A percentile compares a stretch with the other conserved stretches of the same genome.
phyloP scores from a whole-genome alignment of 2,888 invertebrate species.

The Ditula angustiorana region DNA sequence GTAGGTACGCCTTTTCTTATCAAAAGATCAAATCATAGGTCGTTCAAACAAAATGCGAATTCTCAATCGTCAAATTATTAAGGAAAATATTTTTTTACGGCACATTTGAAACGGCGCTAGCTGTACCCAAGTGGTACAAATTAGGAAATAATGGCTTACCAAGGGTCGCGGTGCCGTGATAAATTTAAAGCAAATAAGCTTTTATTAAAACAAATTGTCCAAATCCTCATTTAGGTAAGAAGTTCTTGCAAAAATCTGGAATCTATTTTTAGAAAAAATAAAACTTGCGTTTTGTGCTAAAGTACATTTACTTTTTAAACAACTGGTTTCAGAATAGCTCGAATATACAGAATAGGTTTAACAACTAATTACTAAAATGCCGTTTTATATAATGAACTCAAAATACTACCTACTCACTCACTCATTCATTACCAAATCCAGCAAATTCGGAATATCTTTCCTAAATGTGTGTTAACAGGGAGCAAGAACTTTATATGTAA shows the following conservation, averaged over 20 bases:
- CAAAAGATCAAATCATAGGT: background rate
- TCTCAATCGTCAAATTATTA: background rate
- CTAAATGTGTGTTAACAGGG: no score
- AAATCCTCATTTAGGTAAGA: background rate
- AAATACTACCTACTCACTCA: no score
- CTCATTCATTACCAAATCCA: no score
- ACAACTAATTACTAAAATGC: no score
- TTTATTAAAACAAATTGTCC: conserved; percentile 9
- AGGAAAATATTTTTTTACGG: conserved; percentile 4
- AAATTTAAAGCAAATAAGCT: conserved; percentile 11
- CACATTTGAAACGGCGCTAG: background rate
- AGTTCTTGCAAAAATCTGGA: background rate
- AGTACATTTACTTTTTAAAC: background rate
- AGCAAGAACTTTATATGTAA: no score
- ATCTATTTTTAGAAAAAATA: background rate
- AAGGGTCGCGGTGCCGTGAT: conserved; percentile 2
- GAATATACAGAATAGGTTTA: no score
- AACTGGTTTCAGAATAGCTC: no score
- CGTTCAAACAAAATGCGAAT: conserved; percentile 2
- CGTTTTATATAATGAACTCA: no score
- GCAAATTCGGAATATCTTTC: no score
- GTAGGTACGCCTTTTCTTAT: no score
- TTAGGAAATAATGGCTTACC: conserved; percentile 19
- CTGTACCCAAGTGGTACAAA: conserved; percentile 6
- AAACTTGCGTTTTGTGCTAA: no score